Conservation (phyloP, 2,113 vertebrate genomes). For the Lepus americanus region DNA sequence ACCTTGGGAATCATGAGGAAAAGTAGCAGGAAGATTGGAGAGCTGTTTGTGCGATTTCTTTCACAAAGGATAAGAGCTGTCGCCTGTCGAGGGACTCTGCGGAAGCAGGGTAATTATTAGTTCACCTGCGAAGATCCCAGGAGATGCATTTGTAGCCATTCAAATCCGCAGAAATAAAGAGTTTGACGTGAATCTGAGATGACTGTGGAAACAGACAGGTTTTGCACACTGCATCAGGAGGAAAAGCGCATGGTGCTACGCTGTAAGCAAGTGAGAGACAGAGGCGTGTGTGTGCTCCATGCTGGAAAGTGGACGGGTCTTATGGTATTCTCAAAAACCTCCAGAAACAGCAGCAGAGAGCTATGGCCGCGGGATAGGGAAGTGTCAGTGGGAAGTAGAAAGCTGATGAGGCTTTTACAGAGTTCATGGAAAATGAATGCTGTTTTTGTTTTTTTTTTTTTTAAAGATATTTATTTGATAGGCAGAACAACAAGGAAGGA, state of each 20-base stretch:
- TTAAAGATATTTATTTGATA: too few species aligned
- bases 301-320: not conserved
- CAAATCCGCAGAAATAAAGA: constrained; percentile 51
- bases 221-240: not conserved
- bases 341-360: not conserved
- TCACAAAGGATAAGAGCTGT: not conserved
- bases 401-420: not conserved
- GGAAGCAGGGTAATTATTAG: constrained; percentile 1
- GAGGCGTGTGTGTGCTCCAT: not conserved
- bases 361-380: not conserved
- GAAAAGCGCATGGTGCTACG: not conserved
- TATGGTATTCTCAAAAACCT: not conserved
- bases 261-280: not conserved
- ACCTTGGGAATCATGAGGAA: not conserved
- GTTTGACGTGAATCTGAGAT: not conserved
- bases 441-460: too few species aligned
- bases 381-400: not conserved
- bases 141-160: not conserved
- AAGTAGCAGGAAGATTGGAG: constrained; percentile 1
- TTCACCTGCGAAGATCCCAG: constrained; percentile 45
- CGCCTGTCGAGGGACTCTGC: not conserved
- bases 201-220: constrained; percentile 32
- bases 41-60: not conserved
- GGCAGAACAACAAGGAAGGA: too few species aligned
- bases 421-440: too few species aligned